A percentile compares a stretch with the other conserved stretches of the same genome.
Evolutionary conservation across 2,888 invertebrate genomes (phyloP).

Genomic region (Cheilosia soror): DNA sequence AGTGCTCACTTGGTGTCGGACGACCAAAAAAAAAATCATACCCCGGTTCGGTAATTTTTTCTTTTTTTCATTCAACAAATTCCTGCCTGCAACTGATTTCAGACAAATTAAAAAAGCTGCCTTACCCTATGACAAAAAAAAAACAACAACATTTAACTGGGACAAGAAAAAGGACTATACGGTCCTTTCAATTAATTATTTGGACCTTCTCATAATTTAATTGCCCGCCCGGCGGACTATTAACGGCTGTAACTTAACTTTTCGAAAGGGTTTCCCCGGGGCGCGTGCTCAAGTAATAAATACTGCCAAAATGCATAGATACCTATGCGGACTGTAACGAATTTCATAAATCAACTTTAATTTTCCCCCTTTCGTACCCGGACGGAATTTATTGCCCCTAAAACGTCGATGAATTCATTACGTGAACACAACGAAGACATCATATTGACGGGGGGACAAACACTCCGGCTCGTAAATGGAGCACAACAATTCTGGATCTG

Average conservation of each 20-base stretch:
- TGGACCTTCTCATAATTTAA: conserved; percentile 68
- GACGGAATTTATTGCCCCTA: conserved; percentile 35
- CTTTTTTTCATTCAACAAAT: too few relatives aligned
- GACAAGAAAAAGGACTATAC: conserved; percentile 4
- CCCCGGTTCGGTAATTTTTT: too few relatives aligned
- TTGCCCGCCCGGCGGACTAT: conserved; percentile 16
- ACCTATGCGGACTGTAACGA: conserved; percentile 13
- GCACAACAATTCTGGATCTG: conserved; percentile 15
- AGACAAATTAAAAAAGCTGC: too few relatives aligned
- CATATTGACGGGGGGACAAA: conserved; percentile 31
- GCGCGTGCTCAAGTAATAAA: conserved; percentile 25
- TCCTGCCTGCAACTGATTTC: too few relatives aligned
- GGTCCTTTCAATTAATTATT: conserved; percentile 43
- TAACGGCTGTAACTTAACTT: conserved; percentile 5
- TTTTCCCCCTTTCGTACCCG: conserved; percentile 25
- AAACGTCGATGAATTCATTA: conserved; percentile 62
- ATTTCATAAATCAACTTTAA: conserved; percentile 58
- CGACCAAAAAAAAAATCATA: too few relatives aligned
- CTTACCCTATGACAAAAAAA: too few relatives aligned
- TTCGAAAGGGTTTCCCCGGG: background rate
- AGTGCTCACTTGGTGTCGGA: too few relatives aligned
- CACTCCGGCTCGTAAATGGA: conserved; percentile 33
- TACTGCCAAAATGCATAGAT: conserved; percentile 10
- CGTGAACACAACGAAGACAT: conserved; percentile 51
- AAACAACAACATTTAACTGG: too few relatives aligned